A percentile compares a stretch with the other conserved stretches of the same genome.
Conservation (phyloP, 2,797 vertebrate genomes). For the Cichlasoma orientale region DNA sequence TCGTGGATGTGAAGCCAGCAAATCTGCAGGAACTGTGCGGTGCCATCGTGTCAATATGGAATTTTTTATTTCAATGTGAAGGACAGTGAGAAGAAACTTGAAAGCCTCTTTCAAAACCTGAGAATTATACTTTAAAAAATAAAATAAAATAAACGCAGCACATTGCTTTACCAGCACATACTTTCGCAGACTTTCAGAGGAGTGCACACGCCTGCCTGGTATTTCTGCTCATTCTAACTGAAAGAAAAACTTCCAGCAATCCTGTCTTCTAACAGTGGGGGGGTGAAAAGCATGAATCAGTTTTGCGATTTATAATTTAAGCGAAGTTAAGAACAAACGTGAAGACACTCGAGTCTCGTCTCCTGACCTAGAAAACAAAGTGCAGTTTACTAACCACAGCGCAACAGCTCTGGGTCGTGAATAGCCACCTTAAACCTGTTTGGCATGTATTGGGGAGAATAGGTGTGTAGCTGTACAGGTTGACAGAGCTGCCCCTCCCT, state of each 20-base stretch:
- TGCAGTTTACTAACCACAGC: neutral
- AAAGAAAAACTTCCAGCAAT: neutral
- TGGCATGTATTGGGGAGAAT: conserved; percentile 1
- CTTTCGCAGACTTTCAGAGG: neutral
- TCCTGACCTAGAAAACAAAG: neutral
- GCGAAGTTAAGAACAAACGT: neutral
- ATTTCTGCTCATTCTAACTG: conserved; percentile 8
- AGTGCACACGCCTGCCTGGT: neutral
- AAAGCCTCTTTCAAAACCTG: neutral
- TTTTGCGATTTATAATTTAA: neutral
- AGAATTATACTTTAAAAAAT: neutral
- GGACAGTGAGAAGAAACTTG: neutral
- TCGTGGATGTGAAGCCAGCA: neutral
- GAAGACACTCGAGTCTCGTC: neutral
- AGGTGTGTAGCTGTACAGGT: conserved; percentile 53
- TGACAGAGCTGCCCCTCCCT: conserved; percentile 73
- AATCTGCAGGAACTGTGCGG: neutral
- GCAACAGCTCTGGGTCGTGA: conserved; percentile 6
- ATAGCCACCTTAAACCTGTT: conserved; percentile 54
- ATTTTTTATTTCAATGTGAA: neutral
- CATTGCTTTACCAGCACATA: neutral
- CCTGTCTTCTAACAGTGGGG: neutral
- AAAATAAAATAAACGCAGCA: no score
- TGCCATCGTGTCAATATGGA: neutral
- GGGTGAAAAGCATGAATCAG: neutral